phyloP scores from a whole-genome alignment of 1,140 invertebrate genomes.

The Tetramorium alpestre region DNA sequence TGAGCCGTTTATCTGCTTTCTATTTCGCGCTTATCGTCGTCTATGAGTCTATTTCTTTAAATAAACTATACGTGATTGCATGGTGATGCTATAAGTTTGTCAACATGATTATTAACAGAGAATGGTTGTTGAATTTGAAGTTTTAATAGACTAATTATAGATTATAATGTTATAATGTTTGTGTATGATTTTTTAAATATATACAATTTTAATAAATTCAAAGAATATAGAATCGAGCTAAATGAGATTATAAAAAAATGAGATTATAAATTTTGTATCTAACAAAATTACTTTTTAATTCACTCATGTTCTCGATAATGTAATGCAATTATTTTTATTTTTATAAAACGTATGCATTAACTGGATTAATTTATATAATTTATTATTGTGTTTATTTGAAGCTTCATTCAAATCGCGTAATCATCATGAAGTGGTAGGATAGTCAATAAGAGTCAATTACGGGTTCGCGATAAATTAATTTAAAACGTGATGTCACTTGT shows the following conservation, averaged over 20 bases:
- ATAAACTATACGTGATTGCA: constrained; percentile 43
- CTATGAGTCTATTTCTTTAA: constrained; percentile 21
- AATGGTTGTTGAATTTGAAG: background rate
- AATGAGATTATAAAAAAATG: constrained; percentile 1
- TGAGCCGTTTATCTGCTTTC: constrained; percentile 45
- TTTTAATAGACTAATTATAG: background rate
- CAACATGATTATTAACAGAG: background rate
- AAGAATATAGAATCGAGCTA: background rate
- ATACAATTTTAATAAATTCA: background rate
- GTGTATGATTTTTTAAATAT: background rate
- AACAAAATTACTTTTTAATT: background rate
- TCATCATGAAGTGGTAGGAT: background rate
- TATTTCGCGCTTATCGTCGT: constrained; percentile 34
- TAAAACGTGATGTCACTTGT: constrained; percentile 62
- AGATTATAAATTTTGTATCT: background rate
- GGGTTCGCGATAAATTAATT: constrained; percentile 64
- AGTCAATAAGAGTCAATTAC: constrained; percentile 63
- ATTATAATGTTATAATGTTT: background rate
- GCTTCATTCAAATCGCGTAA: background rate
- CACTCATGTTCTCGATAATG: background rate
- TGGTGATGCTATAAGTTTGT: background rate
- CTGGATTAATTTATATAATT: background rate
- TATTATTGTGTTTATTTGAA: background rate
- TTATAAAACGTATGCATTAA: background rate
- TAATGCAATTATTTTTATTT: background rate